Conservation (phyloP, 2,113 vertebrate species). For the Calonectris borealis region DNA sequence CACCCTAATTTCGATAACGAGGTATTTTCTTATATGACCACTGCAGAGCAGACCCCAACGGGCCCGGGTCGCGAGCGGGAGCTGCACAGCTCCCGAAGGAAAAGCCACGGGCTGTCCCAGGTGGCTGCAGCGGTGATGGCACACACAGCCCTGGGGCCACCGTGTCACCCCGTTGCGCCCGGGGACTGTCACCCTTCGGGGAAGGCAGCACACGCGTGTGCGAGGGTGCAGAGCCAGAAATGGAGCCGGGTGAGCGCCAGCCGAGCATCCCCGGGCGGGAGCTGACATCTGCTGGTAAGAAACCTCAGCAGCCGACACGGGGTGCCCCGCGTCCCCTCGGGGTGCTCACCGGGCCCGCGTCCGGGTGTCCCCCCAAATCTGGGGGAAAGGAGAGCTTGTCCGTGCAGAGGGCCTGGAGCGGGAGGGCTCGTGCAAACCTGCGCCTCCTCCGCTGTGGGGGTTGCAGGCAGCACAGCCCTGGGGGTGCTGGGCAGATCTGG, state of each 20-base stretch:
- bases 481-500: too few species aligned
- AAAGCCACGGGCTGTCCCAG: neutral
- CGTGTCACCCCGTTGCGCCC: neutral
- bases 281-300: slow-evolving; percentile 48
- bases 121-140: neutral
- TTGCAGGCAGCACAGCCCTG: too few species aligned
- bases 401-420: neutral
- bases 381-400: neutral
- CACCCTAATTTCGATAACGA: rapidly evolving
- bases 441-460: rapidly evolving
- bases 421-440: rapidly evolving
- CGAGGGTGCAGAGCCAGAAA: neutral
- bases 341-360: neutral
- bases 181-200: neutral
- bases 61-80: neutral
- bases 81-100: neutral
- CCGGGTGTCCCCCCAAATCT: rapidly evolving
- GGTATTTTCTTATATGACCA: rapidly evolving
- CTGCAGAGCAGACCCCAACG: neutral
- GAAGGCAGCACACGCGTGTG: neutral
- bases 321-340: neutral
- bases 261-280: neutral
- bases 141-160: neutral
- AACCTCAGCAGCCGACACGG: neutral
- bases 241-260: too few species aligned